Conservation (phyloP, 2,113 vertebrate species). For the Corythoichthys haematopterus region DNA sequence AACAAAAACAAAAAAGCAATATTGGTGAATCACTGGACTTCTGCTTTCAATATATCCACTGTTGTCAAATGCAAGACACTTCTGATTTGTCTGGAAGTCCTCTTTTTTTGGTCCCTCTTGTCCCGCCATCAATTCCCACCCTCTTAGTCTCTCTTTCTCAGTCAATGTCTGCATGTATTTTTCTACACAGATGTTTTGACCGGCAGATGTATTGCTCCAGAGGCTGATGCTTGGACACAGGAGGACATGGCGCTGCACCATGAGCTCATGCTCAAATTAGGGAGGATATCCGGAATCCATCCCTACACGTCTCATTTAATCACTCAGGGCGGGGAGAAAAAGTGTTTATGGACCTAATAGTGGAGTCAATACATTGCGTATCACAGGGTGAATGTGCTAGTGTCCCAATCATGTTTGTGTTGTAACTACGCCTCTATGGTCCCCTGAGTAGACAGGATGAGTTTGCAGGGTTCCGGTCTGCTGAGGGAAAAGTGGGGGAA, state of each 20-base stretch:
- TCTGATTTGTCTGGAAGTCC: constrained; percentile 35
- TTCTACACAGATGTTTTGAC: constrained; percentile 69
- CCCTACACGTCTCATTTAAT: constrained; percentile 63
- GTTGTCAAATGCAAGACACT: constrained; percentile 26
- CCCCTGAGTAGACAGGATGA: constrained; percentile 37
- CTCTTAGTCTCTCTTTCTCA: constrained; percentile 25
- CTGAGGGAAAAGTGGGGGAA: constrained; percentile 18
- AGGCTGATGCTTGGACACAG: constrained; percentile 60
- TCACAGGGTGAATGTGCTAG: constrained; percentile 12
- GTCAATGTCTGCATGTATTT: constrained; percentile 39
- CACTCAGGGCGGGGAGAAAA: constrained; percentile 53
- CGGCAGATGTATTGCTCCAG: constrained; percentile 63
- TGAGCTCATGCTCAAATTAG: constrained; percentile 72
- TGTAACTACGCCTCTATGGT: constrained; percentile 29
- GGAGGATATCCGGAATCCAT: constrained; percentile 70
- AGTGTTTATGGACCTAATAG: constrained; percentile 50
- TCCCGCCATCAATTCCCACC: constrained; percentile 34
- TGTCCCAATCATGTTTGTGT: constrained; percentile 22
- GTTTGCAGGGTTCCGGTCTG: constrained; percentile 21
- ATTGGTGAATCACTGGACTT: constrained; percentile 20
- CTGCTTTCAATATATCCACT: constrained; percentile 12
- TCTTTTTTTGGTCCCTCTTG: constrained; percentile 21
- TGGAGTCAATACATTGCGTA: constrained; percentile 30
- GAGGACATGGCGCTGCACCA: constrained; percentile 54
- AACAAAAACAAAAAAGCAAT: neutral